phyloP scores from a whole-genome alignment of 2,797 vertebrate species.

The Poecilia velifera region DNA sequence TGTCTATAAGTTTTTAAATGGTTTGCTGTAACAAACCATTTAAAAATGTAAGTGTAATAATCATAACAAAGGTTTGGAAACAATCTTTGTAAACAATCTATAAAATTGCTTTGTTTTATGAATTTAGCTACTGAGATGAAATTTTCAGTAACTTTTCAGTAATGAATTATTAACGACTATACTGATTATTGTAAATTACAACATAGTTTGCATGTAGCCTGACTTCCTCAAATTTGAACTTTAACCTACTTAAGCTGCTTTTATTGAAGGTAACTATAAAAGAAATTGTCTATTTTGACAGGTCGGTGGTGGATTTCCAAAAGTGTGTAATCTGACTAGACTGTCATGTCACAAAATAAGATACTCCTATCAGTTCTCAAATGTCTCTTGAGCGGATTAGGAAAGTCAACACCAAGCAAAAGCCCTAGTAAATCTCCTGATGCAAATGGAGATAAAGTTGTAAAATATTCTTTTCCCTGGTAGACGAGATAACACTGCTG shows the following conservation, averaged over 20 bases:
- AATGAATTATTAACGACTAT: not conserved
- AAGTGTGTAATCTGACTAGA: not conserved
- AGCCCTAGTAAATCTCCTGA: slow-evolving; percentile 44
- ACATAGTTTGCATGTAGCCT: not conserved
- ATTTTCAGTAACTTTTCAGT: not conserved
- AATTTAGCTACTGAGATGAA: not conserved
- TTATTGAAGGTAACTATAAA: not conserved
- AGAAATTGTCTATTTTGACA: not conserved
- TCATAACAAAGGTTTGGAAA: not conserved
- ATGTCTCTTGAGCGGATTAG: not conserved
- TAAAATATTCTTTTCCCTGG: slow-evolving; percentile 61
- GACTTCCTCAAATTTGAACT: not conserved
- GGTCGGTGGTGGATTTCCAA: not conserved
- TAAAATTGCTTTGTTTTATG: not conserved
- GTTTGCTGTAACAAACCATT: not conserved
- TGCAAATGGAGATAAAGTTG: slow-evolving; percentile 44
- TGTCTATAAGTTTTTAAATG: not conserved
- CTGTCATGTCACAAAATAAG: slow-evolving; percentile 9
- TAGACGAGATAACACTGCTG: slow-evolving; percentile 52
- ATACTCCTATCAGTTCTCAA: not conserved
- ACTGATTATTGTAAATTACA: not conserved
- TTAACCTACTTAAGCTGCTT: not conserved
- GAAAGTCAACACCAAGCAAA: slow-evolving; percentile 18
- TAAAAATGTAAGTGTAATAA: not conserved
- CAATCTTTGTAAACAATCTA: not conserved